Percentiles rank a stretch among this genome's conserved stretches.
Conservation (phyloP, 1,140 invertebrate species). For the Drosophila bocki region DNA sequence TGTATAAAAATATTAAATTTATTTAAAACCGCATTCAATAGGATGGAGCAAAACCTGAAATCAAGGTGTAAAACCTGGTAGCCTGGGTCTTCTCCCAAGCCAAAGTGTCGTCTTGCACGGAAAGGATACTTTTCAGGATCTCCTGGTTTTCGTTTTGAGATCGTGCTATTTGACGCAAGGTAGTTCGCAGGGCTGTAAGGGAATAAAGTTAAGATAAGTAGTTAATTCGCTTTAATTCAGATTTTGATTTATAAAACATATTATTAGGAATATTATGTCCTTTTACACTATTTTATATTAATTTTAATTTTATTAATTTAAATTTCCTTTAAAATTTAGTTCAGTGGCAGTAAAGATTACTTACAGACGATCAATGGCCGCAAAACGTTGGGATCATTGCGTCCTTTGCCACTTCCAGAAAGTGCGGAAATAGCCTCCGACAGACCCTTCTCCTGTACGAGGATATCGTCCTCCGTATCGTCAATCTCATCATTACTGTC, state of each 20-base stretch:
- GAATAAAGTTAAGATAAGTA: background rate
- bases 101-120: background rate
- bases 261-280: too few relatives aligned
- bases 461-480: constrained; percentile 87
- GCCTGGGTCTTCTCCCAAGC: background rate
- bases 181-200: background rate
- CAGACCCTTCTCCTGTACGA: constrained; percentile 85
- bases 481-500: constrained; percentile 14
- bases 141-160: background rate
- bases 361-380: constrained; percentile 73
- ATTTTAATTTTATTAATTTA: too few relatives aligned
- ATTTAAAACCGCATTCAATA: background rate
- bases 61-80: background rate
- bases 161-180: background rate
- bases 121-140: background rate
- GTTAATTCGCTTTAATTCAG: background rate
- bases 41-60: background rate
- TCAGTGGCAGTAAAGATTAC: constrained; percentile 4
- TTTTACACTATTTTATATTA: too few relatives aligned
- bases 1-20: background rate
- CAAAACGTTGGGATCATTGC: constrained; percentile 72
- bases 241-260: constrained; percentile 13
- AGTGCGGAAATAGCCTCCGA: constrained; percentile 72
- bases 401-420: constrained; percentile 63
- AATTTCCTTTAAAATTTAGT: too few relatives aligned